Conservation (phyloP, 1,140 invertebrate genomes). For the Drosophila trapezifrons region DNA sequence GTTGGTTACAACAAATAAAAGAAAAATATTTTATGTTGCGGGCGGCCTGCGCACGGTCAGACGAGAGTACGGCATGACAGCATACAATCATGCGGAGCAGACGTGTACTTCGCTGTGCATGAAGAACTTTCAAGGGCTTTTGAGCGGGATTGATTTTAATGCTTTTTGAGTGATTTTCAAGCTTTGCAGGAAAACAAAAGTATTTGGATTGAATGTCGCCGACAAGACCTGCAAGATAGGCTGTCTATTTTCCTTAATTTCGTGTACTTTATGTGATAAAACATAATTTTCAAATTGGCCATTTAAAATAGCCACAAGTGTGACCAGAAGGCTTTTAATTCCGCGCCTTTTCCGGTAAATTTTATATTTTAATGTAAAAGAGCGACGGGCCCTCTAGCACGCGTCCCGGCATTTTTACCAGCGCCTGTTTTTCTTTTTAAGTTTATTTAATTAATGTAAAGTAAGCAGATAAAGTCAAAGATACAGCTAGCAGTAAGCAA, state of each 20-base stretch:
- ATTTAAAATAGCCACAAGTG: background rate
- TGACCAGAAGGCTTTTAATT: background rate
- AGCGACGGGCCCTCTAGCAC: background rate
- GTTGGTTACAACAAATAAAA: slow-evolving; percentile 66
- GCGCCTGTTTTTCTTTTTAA: slow-evolving; percentile 35
- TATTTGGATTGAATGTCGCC: background rate
- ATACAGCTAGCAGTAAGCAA: background rate
- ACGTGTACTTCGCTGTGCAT: slow-evolving; percentile 1
- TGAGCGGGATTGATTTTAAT: background rate
- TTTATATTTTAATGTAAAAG: background rate
- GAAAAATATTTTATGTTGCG: slow-evolving; percentile 59
- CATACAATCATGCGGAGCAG: slow-evolving; percentile 17
- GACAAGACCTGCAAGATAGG: too few species aligned
- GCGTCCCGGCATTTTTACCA: slow-evolving; percentile 61
- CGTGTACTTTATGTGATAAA: background rate
- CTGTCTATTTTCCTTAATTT: background rate
- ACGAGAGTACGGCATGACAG: slow-evolving; percentile 4
- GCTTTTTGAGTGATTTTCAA: background rate
- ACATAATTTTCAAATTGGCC: background rate
- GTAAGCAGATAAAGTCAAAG: too few species aligned
- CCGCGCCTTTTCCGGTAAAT: background rate
- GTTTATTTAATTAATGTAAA: slow-evolving; percentile 10
- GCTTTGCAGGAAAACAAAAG: background rate
- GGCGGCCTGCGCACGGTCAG: slow-evolving; percentile 34
- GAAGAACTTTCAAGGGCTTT: background rate